A percentile compares a stretch with the other conserved stretches of the same genome.
Conservation (phyloP, 2,113 vertebrate genomes). For the Noturus placidus region DNA sequence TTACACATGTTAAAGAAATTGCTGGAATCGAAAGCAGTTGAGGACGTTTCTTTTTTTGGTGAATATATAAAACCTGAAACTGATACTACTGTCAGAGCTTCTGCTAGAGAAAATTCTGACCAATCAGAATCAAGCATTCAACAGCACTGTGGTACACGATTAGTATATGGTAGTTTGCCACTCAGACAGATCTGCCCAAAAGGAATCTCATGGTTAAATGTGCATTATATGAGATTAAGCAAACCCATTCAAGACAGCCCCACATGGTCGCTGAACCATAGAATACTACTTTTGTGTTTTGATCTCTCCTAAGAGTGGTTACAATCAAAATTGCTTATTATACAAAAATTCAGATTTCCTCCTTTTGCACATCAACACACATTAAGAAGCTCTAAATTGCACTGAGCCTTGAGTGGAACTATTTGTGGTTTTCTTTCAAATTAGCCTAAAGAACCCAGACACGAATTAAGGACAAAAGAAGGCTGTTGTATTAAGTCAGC, state of each 20-base stretch:
- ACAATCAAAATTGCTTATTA: conserved; percentile 9
- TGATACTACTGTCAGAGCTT: background rate
- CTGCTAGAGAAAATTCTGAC: background rate
- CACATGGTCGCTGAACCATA: background rate
- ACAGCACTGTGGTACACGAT: background rate
- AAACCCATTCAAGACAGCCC: background rate
- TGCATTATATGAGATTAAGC: background rate
- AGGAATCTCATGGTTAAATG: background rate
- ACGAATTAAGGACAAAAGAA: conserved; percentile 14
- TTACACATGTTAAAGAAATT: no score
- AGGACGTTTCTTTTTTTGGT: no score
- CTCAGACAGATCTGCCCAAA: background rate
- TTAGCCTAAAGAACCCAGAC: conserved; percentile 14
- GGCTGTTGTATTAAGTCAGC: background rate
- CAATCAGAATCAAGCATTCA: background rate
- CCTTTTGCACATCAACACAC: background rate
- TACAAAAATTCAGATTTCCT: background rate
- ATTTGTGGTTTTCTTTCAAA: conserved; percentile 33
- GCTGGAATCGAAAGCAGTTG: no score
- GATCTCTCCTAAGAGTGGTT: background rate
- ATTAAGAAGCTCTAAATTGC: conserved; percentile 30
- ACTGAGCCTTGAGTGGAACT: conserved; percentile 26
- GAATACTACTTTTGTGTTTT: background rate
- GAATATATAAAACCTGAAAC: background rate
- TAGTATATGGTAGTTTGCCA: background rate